Conservation (phyloP, 2,888 invertebrate genomes). For the Lymantria monacha region DNA sequence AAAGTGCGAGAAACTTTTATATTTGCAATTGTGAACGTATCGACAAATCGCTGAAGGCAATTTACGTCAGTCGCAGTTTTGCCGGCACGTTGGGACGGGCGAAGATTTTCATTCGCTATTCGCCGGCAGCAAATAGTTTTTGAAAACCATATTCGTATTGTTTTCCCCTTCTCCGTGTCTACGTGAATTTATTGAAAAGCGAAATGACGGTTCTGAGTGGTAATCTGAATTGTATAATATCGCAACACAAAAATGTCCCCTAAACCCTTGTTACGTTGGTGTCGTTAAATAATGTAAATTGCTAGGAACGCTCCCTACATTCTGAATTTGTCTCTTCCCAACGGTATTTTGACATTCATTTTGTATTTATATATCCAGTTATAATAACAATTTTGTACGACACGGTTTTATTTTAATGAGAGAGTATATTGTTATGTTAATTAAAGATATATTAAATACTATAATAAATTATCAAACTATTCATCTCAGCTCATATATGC, state of each 20-base stretch:
- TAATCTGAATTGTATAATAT: conserved; percentile 6
- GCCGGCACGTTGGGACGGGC: conserved; percentile 21
- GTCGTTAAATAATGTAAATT: conserved; percentile 13
- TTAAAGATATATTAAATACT: no score
- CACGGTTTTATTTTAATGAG: neutral
- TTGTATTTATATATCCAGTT: conserved; percentile 4
- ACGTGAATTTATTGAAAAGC: neutral
- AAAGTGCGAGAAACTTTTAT: conserved; percentile 28
- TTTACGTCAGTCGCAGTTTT: conserved; percentile 36
- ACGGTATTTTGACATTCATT: conserved; percentile 10
- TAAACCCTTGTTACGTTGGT: conserved; percentile 5
- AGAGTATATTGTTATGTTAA: neutral
- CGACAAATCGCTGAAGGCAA: conserved; percentile 43
- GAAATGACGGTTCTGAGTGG: neutral
- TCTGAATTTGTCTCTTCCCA: conserved; percentile 6
- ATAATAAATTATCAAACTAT: no score
- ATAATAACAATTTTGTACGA: neutral
- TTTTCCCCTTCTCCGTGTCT: no score
- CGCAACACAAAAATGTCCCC: conserved; percentile 2
- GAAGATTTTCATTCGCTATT: conserved; percentile 15
- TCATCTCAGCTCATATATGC: no score
- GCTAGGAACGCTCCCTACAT: conserved; percentile 3
- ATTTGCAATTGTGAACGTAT: conserved; percentile 41
- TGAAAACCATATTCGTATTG: no score
- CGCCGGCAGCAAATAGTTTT: no score